Evolutionary conservation across 2,888 invertebrate species (phyloP).

Genomic region (Luperina testacea): DNA sequence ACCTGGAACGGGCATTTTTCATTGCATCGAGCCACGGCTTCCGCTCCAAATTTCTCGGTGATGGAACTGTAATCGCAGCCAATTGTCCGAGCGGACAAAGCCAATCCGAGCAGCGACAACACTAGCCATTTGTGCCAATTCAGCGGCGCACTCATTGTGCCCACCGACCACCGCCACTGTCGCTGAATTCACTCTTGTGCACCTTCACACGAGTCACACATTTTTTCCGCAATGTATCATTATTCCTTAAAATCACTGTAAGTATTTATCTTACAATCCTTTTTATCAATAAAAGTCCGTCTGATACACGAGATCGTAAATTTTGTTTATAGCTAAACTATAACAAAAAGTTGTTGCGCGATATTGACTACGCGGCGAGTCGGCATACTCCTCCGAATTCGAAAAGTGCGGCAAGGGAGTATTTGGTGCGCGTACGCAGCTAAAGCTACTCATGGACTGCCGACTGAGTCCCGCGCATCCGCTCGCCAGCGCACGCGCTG

Average conservation of each 20-base stretch:
- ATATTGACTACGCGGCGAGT: constrained; percentile 70
- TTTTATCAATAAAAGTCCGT: constrained; percentile 17
- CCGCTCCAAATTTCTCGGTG: constrained; percentile 90
- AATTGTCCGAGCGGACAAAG: constrained; percentile 90
- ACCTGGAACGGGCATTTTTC: constrained; percentile 90
- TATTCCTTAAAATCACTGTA: constrained; percentile 58
- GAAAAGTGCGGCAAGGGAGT: constrained; percentile 66
- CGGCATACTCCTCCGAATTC: constrained; percentile 74
- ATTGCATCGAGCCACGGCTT: constrained; percentile 88
- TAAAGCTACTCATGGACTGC: constrained; percentile 83
- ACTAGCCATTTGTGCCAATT: constrained; percentile 90
- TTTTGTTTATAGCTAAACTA: constrained; percentile 31
- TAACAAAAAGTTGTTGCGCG: constrained; percentile 50
- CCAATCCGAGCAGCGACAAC: constrained; percentile 89
- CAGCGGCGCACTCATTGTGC: constrained; percentile 87
- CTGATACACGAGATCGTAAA: constrained; percentile 30
- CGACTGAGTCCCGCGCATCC: constrained; percentile 76
- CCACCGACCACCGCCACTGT: constrained; percentile 72
- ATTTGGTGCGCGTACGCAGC: constrained; percentile 83
- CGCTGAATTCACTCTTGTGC: constrained; percentile 76
- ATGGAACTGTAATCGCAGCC: constrained; percentile 89
- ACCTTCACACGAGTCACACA: constrained; percentile 76
- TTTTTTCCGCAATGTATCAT: constrained; percentile 70
- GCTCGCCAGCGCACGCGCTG: constrained; percentile 76
- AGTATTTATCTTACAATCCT: constrained; percentile 44